Evolutionary conservation across 2,113 vertebrate species (phyloP).

Genomic region (Fukomys damarensis): DNA sequence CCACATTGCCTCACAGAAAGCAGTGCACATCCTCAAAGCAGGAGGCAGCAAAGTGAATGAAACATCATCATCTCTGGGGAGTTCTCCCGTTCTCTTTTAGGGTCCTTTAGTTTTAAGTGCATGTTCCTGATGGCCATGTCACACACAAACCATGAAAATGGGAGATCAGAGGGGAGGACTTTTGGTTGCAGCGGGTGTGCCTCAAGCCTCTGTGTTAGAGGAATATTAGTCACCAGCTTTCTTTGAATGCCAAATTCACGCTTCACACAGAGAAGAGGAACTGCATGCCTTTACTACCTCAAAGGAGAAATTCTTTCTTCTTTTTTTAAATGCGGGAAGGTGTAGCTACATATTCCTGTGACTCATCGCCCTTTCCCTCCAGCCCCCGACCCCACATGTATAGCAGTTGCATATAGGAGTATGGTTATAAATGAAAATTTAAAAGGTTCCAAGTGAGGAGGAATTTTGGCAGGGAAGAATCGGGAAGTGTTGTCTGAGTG

Average conservation of each 20-base stretch:
- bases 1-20: neutral
- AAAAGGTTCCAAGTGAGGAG: conserved; percentile 45
- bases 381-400: neutral
- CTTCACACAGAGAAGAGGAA: neutral
- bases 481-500: conserved; percentile 15
- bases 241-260: neutral
- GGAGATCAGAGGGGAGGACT: neutral
- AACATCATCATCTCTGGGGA: neutral
- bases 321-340: neutral
- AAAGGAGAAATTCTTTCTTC: neutral
- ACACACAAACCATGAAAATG: neutral
- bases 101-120: neutral
- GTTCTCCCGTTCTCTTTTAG: neutral
- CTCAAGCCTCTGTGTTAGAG: neutral
- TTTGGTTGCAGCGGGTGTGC: too few species aligned
- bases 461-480: conserved; percentile 41
- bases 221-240: neutral
- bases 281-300: neutral
- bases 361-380: too few species aligned
- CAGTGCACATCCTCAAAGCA: neutral
- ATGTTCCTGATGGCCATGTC: neutral
- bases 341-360: neutral
- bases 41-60: neutral
- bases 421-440: conserved; percentile 36
- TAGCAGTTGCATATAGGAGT: neutral